Evolutionary conservation across 2,797 vertebrate species (phyloP).

Genomic region (Coregonus ussuriensis): DNA sequence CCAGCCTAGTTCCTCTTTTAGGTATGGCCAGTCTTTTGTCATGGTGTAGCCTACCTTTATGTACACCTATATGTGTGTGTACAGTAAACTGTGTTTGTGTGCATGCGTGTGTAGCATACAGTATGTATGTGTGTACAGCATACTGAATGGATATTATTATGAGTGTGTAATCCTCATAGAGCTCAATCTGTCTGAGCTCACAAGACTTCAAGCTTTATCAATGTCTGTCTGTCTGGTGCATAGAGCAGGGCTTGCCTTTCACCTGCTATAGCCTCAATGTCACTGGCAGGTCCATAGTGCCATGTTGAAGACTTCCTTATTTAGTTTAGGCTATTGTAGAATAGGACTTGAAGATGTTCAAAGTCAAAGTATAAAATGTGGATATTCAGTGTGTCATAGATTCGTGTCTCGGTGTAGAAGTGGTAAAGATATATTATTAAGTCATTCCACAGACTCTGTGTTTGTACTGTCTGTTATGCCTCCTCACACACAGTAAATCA

Average conservation of each 20-base stretch:
- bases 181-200: background rate
- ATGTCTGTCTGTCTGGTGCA: background rate
- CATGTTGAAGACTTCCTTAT: conserved; percentile 11
- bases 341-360: background rate
- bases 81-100: background rate
- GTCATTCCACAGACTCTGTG: conserved; percentile 7
- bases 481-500: conserved; percentile 40
- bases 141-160: background rate
- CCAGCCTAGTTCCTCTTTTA: conserved; percentile 11
- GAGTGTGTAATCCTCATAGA: background rate
- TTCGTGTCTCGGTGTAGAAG: background rate
- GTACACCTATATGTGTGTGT: background rate
- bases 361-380: background rate
- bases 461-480: conserved; percentile 52
- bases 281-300: background rate
- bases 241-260: conserved; percentile 12
- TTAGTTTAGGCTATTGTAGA: background rate
- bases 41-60: background rate
- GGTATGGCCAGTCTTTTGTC: background rate
- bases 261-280: background rate
- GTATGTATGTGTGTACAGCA: background rate
- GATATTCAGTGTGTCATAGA: background rate
- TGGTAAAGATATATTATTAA: too few species aligned
- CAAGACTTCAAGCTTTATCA: conserved; percentile 7
- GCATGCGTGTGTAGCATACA: background rate